Evolutionary conservation across 2,113 vertebrate genomes (phyloP).

Genomic region (Brachyistius frenatus): DNA sequence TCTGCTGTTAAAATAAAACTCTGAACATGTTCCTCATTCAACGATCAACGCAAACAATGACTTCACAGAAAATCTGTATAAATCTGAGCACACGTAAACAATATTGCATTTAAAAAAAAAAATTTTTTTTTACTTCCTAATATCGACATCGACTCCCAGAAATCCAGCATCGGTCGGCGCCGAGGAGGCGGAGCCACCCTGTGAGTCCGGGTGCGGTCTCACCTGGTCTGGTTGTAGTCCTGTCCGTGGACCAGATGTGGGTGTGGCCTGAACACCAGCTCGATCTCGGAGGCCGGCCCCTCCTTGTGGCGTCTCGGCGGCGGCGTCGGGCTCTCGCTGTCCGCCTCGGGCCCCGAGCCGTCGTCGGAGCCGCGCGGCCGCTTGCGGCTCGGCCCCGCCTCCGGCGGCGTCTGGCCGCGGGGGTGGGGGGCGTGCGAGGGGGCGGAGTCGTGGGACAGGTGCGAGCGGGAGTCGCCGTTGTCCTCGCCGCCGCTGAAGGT

Average conservation of each 20-base stretch:
- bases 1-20: too few relatives aligned
- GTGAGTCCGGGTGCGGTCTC: neutral
- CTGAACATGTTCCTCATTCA: too few relatives aligned
- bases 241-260: slow-evolving; percentile 88
- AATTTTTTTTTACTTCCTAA: too few relatives aligned
- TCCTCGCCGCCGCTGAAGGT: slow-evolving; percentile 92
- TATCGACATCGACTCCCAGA: too few relatives aligned
- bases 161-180: too few relatives aligned
- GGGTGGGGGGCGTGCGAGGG: slow-evolving; percentile 69
- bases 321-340: slow-evolving; percentile 82
- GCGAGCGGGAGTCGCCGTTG: slow-evolving; percentile 86
- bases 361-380: slow-evolving; percentile 85
- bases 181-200: too few relatives aligned
- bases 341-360: slow-evolving; percentile 84
- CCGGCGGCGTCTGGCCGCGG: slow-evolving; percentile 68
- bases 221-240: slow-evolving; percentile 93
- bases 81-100: too few relatives aligned
- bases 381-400: slow-evolving; percentile 82
- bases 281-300: slow-evolving; percentile 86
- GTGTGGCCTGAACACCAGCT: slow-evolving; percentile 92
- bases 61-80: too few relatives aligned
- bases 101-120: too few relatives aligned
- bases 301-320: slow-evolving; percentile 73
- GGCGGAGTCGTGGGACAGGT: slow-evolving; percentile 86
- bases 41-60: too few relatives aligned